phyloP scores from a whole-genome alignment of 2,113 vertebrate species.

The Clarias macrocephalus region DNA sequence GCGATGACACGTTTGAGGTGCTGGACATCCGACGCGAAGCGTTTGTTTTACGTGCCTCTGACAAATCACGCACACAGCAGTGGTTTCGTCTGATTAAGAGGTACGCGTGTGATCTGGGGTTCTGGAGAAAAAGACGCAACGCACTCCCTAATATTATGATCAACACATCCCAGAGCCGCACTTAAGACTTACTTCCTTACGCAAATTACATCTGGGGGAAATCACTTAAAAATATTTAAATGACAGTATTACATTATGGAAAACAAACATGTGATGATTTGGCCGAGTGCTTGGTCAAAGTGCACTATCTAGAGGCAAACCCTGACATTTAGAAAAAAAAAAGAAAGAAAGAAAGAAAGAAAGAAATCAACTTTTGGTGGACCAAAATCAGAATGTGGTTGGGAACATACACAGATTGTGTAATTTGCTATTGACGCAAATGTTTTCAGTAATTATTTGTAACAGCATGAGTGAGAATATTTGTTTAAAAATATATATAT shows the following conservation, averaged over 20 bases:
- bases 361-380: slow-evolving; percentile 49
- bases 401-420: slow-evolving; percentile 65
- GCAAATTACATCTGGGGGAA: slow-evolving; percentile 53
- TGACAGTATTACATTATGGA: slow-evolving; percentile 54
- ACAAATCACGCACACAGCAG: slow-evolving; percentile 85
- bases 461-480: slow-evolving; percentile 37
- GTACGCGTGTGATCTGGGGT: slow-evolving; percentile 81
- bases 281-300: slow-evolving; percentile 32
- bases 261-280: slow-evolving; percentile 22
- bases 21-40: slow-evolving; percentile 86
- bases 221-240: slow-evolving; percentile 50
- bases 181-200: slow-evolving; percentile 68
- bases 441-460: slow-evolving; percentile 55
- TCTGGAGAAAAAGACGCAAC: slow-evolving; percentile 87
- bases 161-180: slow-evolving; percentile 81
- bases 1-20: slow-evolving; percentile 87
- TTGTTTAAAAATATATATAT: slow-evolving; percentile 18
- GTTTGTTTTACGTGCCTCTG: slow-evolving; percentile 84
- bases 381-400: slow-evolving; percentile 67
- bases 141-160: slow-evolving; percentile 95
- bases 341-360: not conserved
- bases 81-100: slow-evolving; percentile 86
- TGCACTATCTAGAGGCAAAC: slow-evolving; percentile 47
- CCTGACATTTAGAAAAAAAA: slow-evolving; percentile 20
- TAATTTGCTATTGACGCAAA: slow-evolving; percentile 56